These are phyloP conservation scores for Lutraria rhynchaena DNA, from an alignment of 1,140 invertebrate genomes.

Conservation along the genomic window DNA sequence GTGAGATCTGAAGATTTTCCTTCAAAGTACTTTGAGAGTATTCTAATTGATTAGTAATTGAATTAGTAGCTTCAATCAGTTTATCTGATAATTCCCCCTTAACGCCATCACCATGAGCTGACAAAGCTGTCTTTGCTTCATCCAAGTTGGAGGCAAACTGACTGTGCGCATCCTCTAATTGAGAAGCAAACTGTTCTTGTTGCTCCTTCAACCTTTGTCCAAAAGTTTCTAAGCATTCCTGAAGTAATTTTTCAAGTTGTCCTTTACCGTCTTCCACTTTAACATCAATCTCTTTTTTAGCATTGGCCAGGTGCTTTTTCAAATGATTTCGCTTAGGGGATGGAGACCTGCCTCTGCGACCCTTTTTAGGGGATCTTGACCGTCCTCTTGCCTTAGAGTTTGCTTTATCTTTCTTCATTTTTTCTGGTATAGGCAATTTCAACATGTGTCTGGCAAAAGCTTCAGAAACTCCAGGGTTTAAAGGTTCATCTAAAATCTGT, in stretches of 20 bases:
- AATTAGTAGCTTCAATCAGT: slow-evolving; percentile 25
- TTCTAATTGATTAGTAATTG: slow-evolving; percentile 34
- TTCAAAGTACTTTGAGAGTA: slow-evolving; percentile 38
- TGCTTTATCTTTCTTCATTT: slow-evolving; percentile 26
- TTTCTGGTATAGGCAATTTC: slow-evolving; percentile 8
- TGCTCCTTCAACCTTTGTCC: slow-evolving; percentile 45
- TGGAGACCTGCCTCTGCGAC: slow-evolving; percentile 32
- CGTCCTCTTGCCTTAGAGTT: background rate
- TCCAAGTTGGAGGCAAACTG: slow-evolving; percentile 48
- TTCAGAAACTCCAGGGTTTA: slow-evolving; percentile 36
- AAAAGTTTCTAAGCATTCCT: slow-evolving; percentile 48
- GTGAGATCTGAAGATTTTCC: slow-evolving; percentile 29
- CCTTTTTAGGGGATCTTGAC: slow-evolving; percentile 20
- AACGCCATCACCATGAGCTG: slow-evolving; percentile 38
- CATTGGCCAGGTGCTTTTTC: slow-evolving; percentile 35
- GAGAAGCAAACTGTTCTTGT: slow-evolving; percentile 50
- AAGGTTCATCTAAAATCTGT: background rate
- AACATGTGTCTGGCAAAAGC: slow-evolving; percentile 36
- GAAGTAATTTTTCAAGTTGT: slow-evolving; percentile 40
- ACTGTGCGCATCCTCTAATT: slow-evolving; percentile 38
- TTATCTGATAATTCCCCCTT: slow-evolving; percentile 46
- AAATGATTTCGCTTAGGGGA: slow-evolving; percentile 19
- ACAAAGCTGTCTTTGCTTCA: slow-evolving; percentile 39
- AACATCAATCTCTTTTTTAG: slow-evolving; percentile 43
- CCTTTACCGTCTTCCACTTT: slow-evolving; percentile 53